Evolutionary conservation across 2,888 invertebrate genomes (phyloP).

Genomic region (Drosophila kuntzei): DNA sequence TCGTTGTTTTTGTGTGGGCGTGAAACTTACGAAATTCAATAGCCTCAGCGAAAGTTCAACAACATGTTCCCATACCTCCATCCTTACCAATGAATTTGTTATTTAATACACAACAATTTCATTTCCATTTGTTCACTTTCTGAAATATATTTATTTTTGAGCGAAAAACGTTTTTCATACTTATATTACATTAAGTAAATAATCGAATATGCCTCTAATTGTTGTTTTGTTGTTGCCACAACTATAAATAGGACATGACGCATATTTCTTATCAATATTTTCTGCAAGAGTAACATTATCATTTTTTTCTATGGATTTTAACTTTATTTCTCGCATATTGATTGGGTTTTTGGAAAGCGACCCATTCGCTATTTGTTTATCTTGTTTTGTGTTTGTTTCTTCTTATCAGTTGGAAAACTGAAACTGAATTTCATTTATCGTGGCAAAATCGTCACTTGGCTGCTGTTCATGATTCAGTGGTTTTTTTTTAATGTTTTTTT

Average conservation of each 20-base stretch:
- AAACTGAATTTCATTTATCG: conserved; percentile 29
- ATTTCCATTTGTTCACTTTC: conserved; percentile 3
- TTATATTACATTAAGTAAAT: conserved; percentile 34
- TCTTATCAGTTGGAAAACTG: conserved; percentile 41
- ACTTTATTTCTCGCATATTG: conserved; percentile 27
- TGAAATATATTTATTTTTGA: not conserved
- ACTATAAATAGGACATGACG: conserved; percentile 25
- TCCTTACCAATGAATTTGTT: conserved; percentile 3
- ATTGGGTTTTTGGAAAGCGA: conserved; percentile 11
- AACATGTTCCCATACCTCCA: not conserved
- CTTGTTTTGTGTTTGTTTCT: conserved; percentile 19
- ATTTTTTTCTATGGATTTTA: conserved; percentile 4
- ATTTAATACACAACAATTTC: conserved; percentile 15
- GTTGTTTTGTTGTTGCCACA: conserved; percentile 1
- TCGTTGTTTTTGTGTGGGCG: conserved; percentile 6
- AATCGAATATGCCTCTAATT: conserved; percentile 8
- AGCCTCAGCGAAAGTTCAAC: conserved; percentile 22
- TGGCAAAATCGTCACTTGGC: not conserved
- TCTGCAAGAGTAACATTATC: conserved; percentile 26
- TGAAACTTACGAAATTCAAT: conserved; percentile 7
- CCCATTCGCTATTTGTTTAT: conserved; percentile 40
- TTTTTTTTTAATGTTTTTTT: conserved; percentile 10
- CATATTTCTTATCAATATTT: conserved; percentile 25
- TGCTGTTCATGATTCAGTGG: conserved; percentile 6
- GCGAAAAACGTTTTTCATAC: conserved; percentile 7